Conservation (phyloP, 2,113 vertebrate species). For the Sinosuthora webbiana region DNA sequence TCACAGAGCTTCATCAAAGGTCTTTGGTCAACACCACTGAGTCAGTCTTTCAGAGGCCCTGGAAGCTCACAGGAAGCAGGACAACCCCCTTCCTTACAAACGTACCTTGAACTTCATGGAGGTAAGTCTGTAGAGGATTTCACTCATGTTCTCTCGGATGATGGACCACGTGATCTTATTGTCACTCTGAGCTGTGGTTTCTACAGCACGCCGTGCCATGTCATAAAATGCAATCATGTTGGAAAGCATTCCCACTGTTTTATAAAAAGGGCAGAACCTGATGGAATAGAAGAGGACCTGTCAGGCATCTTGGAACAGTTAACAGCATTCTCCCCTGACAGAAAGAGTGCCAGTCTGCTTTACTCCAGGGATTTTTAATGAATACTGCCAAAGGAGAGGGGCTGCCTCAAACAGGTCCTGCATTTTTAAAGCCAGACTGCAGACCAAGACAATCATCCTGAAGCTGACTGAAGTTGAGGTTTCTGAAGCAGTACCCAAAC, state of each 20-base stretch:
- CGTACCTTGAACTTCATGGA: slow-evolving; percentile 98
- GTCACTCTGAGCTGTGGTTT: slow-evolving; percentile 96
- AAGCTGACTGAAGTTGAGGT: neutral
- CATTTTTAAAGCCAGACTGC: neutral
- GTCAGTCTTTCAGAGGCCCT: neutral
- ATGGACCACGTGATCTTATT: slow-evolving; percentile 98
- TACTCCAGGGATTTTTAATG: neutral
- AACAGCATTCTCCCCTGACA: neutral
- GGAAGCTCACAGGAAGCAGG: neutral
- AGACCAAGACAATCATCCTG: neutral
- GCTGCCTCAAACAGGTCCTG: neutral
- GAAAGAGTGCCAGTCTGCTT: neutral
- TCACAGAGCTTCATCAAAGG: neutral
- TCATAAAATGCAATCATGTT: slow-evolving; percentile 97
- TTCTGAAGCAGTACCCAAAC: neutral
- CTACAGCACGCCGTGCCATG: slow-evolving; percentile 95
- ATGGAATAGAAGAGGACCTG: neutral
- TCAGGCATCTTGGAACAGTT: neutral
- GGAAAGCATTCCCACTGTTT: slow-evolving; percentile 94
- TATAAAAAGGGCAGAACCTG: slow-evolving; percentile 98
- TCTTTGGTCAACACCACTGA: neutral
- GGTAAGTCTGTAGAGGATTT: slow-evolving; percentile 92
- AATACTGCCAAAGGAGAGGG: neutral
- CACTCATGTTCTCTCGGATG: slow-evolving; percentile 94
- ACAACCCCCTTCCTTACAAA: neutral